Evolutionary conservation across 2,888 invertebrate species (phyloP).

Genomic region (Himalopsyche japonica): DNA sequence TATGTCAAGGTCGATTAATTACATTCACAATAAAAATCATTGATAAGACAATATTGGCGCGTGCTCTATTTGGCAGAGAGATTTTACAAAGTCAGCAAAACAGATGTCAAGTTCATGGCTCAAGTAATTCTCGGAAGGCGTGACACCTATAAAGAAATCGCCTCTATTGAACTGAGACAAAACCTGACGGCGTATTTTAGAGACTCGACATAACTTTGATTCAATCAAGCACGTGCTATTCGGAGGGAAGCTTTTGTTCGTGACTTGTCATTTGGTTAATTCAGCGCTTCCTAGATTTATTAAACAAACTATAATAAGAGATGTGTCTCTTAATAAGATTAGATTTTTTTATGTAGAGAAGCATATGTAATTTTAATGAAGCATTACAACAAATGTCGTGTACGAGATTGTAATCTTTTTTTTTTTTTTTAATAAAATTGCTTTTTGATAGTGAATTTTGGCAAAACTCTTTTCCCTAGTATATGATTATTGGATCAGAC

Average conservation of each 20-base stretch:
- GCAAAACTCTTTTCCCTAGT: too few species aligned
- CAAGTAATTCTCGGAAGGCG: not conserved
- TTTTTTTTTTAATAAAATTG: too few species aligned
- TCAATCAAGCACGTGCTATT: conserved; percentile 27
- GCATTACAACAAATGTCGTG: too few species aligned
- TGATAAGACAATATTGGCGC: not conserved
- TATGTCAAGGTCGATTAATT: not conserved
- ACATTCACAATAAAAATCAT: not conserved
- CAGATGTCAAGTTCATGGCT: conserved; percentile 8
- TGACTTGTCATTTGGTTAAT: not conserved
- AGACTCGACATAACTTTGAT: not conserved
- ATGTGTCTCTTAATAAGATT: too few species aligned
- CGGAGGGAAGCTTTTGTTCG: not conserved
- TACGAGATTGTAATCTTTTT: too few species aligned
- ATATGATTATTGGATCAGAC: too few species aligned
- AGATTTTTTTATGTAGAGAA: too few species aligned
- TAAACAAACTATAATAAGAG: too few species aligned
- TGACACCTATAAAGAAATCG: conserved; percentile 6
- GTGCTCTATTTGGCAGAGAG: not conserved
- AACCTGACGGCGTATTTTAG: not conserved
- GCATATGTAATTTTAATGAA: too few species aligned
- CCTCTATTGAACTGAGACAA: not conserved
- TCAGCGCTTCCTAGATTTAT: not conserved
- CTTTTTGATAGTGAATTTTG: too few species aligned
- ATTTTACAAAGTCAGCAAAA: not conserved